Evolutionary conservation across 2,113 vertebrate genomes (phyloP), one percentile per base, ranked within the genome.

Genomic region (Xiphias gladius): DNA sequence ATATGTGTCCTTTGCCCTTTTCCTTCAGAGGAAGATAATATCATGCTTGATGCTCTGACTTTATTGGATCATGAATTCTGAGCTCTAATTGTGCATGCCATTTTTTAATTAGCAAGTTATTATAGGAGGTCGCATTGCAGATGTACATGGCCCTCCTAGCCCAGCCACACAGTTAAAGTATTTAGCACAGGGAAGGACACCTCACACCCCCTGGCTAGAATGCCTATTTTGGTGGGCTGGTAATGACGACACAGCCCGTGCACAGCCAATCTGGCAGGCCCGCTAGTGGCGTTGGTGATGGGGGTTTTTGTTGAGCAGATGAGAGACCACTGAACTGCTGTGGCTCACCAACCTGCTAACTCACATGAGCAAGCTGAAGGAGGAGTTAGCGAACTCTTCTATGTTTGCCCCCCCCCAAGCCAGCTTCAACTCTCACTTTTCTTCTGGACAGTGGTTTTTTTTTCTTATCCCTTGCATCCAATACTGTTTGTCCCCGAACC

Each of bases 1-100:
- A 82, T 91, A 91, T 92, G 88, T 91, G 91, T 92, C 91, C 92
- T 94, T 91, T 93, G 90, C 90, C 88, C 93, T 94, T 93, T 90
- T 81, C 43, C 90, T 91, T 87, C 73, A 82, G 82, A 78, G 88
- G 82, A 58, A 91, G 92, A 92, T 89, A 79, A 89, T 93, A 93
- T 92, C 91, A 87, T 83, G 86, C 90, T 87, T 85, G 86, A 91
- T 79, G 85, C 86, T 74, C 79, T 63, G 85, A 83, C 88, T 92
- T 94, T 92, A 94, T 94, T 93, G 89, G 90, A 90, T 93, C 90
- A 86, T 93, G 89, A 92, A 91, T 92, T 92, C 63, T 76, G 76
- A 88, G 90, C 84, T 92, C 86, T 92, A 93, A 92, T 94, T 93
- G 87, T 82, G 87, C 90, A 48, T 92, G 89, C 75, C 77, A 59